Percentiles rank a stretch among this genome's conserved stretches.
Evolutionary conservation across 1,140 invertebrate species (phyloP).

Genomic region (Ridgeia piscesae): DNA sequence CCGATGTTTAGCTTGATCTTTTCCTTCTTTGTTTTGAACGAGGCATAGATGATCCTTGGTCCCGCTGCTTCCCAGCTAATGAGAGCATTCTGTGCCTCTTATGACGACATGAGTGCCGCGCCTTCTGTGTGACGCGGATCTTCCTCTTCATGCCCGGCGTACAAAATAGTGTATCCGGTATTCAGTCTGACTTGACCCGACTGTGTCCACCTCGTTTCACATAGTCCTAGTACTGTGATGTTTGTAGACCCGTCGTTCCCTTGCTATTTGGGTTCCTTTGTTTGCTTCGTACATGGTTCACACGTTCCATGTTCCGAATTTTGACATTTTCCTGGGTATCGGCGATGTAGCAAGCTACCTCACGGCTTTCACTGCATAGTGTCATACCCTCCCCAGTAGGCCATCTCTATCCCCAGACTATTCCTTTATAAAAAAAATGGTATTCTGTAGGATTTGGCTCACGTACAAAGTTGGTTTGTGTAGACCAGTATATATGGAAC

Average conservation of each 20-base stretch:
- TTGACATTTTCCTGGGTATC: no score
- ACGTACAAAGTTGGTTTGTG: no score
- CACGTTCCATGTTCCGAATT: background rate
- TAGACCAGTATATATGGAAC: no score
- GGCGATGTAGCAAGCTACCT: no score
- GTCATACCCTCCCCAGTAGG: background rate
- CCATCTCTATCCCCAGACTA: no score
- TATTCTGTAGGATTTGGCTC: no score
- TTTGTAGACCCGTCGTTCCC: background rate
- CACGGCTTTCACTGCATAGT: background rate
- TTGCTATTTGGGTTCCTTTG: background rate
- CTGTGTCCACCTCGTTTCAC: background rate
- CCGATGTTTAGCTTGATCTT: conserved; percentile 29
- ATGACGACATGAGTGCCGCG: conserved; percentile 32
- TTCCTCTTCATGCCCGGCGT: conserved; percentile 18
- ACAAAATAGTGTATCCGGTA: no score
- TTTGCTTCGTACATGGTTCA: background rate
- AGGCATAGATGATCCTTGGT: conserved; percentile 31
- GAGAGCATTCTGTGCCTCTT: conserved; percentile 26
- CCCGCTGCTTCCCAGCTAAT: conserved; percentile 29
- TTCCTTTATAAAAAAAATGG: no score
- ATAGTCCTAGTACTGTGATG: background rate
- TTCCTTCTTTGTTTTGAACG: conserved; percentile 31
- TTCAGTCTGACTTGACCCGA: background rate
- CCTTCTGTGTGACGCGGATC: conserved; percentile 28